These are phyloP conservation scores for Zophobas atratus DNA, from an alignment of 1,140 invertebrate species.

Conservation along the genomic window DNA sequence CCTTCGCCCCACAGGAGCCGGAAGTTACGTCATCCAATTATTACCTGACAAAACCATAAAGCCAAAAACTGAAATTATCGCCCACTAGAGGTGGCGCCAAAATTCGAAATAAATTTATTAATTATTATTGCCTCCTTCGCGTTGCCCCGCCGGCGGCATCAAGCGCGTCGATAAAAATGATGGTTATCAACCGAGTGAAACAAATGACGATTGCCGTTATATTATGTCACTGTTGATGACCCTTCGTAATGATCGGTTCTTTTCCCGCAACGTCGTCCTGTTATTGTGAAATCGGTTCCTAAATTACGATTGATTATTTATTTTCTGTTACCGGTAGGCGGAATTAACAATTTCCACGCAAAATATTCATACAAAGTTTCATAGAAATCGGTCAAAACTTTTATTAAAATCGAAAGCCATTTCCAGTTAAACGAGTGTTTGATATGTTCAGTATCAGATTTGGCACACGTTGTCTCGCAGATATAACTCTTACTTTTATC, in stretches of 20 bases:
- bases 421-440: slow-evolving; percentile 31
- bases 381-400: slow-evolving; percentile 12
- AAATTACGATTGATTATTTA: not conserved
- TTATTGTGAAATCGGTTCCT: not conserved
- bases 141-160: no score
- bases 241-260: slow-evolving; percentile 10
- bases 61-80: slow-evolving; percentile 34
- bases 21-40: slow-evolving; percentile 40
- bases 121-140: not conserved
- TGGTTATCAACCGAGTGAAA: slow-evolving; percentile 1
- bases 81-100: slow-evolving; percentile 25
- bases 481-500: slow-evolving; percentile 42
- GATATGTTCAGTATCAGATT: slow-evolving; percentile 38
- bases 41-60: slow-evolving; percentile 42
- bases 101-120: slow-evolving; percentile 24
- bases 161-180: not conserved
- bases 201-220: slow-evolving; percentile 25
- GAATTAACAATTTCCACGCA: not conserved
- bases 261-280: not conserved
- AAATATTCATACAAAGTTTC: slow-evolving; percentile 11
- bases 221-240: slow-evolving; percentile 17
- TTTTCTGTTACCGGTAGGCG: no score
- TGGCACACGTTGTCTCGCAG: slow-evolving; percentile 35
- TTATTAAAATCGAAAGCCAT: slow-evolving; percentile 39
- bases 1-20: slow-evolving; percentile 25